Conservation (phyloP, 2,888 invertebrate species). For the Biston betularia region DNA sequence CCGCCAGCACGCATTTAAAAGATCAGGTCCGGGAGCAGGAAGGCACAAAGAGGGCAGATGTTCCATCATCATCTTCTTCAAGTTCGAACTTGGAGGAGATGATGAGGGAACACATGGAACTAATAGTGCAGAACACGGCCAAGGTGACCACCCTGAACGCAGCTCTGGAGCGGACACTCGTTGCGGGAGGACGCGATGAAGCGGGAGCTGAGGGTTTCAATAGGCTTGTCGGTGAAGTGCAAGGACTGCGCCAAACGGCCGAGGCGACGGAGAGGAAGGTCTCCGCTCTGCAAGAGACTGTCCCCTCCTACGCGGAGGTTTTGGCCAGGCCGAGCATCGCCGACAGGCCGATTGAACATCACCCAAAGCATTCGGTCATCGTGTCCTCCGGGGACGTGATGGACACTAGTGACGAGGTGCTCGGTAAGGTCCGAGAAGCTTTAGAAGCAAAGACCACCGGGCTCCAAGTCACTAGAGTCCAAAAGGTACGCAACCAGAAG, state of each 20-base stretch:
- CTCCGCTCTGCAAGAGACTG: neutral
- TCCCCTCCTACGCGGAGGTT: neutral
- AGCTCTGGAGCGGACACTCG: neutral
- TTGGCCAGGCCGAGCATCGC: neutral
- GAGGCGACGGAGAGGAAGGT: neutral
- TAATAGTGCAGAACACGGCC: neutral
- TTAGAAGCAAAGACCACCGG: constrained; percentile 9
- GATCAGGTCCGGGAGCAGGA: neutral
- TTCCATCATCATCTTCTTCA: too few relatives aligned
- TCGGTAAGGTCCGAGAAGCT: neutral
- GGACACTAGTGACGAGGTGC: constrained; percentile 8
- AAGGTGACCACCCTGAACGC: neutral
- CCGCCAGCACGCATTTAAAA: neutral
- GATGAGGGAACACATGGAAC: neutral
- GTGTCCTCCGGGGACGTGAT: constrained; percentile 6
- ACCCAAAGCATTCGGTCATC: constrained; percentile 13
- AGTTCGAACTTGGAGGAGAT: neutral
- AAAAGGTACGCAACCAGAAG: constrained; percentile 25
- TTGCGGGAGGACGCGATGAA: neutral
- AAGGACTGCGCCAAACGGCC: neutral
- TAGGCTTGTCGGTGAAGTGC: neutral
- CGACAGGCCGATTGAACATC: neutral
- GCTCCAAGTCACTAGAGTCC: neutral
- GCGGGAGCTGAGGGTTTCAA: neutral
- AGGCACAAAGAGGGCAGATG: neutral